Percentiles rank a stretch among this genome's conserved stretches.
Evolutionary conservation across 2,888 invertebrate species (phyloP).

Genomic region (Scaptomyza caliginosa): DNA sequence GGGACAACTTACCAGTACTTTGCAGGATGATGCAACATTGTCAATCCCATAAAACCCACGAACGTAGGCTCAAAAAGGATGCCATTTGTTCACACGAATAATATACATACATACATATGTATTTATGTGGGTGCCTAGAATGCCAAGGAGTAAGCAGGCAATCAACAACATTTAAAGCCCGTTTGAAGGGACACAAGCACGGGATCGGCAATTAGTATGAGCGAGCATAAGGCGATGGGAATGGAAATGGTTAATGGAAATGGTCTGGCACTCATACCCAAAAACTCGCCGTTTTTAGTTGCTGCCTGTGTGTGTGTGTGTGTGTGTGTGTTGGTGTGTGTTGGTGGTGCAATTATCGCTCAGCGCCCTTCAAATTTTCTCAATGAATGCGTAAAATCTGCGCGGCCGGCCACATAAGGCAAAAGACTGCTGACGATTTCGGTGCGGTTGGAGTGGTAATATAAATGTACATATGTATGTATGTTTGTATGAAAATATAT

Average conservation of each 20-base stretch:
- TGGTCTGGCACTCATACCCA: slow-evolving; percentile 6
- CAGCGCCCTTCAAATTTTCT: slow-evolving; percentile 65
- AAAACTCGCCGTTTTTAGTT: not conserved
- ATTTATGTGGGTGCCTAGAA: slow-evolving; percentile 15
- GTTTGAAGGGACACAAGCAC: slow-evolving; percentile 6
- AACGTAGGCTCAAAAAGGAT: too few species aligned
- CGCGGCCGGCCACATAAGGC: slow-evolving; percentile 16
- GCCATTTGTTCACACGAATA: too few species aligned
- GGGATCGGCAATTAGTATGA: slow-evolving; percentile 1
- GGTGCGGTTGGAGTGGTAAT: slow-evolving; percentile 2
- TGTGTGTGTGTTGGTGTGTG: too few species aligned
- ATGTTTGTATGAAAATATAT: slow-evolving; percentile 2
- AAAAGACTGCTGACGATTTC: not conserved
- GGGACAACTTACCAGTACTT: too few species aligned
- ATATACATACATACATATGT: not conserved
- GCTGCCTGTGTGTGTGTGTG: too few species aligned
- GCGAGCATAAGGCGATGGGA: not conserved
- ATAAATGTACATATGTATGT: slow-evolving; percentile 25
- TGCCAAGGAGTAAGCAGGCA: slow-evolving; percentile 10
- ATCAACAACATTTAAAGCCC: slow-evolving; percentile 17
- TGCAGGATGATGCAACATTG: too few species aligned
- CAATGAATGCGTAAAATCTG: slow-evolving; percentile 73
- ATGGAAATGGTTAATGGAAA: slow-evolving; percentile 2
- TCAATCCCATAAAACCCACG: too few species aligned
- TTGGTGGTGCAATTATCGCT: slow-evolving; percentile 71